phyloP scores from a whole-genome alignment of 2,113 vertebrate species.

The Potamarius usumacintae region DNA sequence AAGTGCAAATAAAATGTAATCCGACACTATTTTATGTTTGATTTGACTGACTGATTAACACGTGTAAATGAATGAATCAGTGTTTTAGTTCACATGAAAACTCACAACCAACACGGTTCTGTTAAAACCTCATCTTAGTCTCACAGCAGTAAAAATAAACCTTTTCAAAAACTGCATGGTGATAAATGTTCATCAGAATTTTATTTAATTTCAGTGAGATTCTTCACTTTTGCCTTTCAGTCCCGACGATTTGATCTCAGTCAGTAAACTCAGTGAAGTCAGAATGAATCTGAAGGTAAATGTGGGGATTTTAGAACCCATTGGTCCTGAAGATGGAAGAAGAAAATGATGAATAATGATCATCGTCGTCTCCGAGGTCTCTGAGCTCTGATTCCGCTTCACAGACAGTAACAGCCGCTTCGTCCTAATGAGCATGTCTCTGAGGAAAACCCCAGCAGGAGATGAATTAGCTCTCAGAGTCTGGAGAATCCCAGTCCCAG shows the following conservation, averaged over 20 bases:
- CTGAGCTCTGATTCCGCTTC: conserved; percentile 12
- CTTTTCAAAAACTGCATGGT: neutral
- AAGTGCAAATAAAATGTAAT: too few relatives aligned
- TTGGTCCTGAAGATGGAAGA: neutral
- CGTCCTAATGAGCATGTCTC: conserved; percentile 25
- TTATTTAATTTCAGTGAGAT: neutral
- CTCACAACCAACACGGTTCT: too few relatives aligned
- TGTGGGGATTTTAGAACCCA: neutral
- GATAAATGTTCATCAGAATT: neutral
- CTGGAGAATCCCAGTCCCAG: too few relatives aligned
- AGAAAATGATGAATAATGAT: conserved; percentile 30
- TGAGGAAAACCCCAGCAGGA: conserved; percentile 14
- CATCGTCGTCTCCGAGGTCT: neutral
- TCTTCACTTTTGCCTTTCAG: neutral
- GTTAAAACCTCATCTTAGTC: neutral
- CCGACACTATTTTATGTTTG: too few relatives aligned
- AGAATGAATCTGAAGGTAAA: neutral
- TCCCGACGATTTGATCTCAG: neutral
- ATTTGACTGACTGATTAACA: too few relatives aligned
- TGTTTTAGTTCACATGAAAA: too few relatives aligned
- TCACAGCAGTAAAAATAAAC: neutral
- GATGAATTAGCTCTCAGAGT: conserved; percentile 26
- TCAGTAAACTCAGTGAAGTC: neutral
- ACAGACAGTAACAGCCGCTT: neutral
- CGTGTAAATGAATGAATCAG: too few relatives aligned